Evolutionary conservation across 2,888 invertebrate species (phyloP), one percentile per base, ranked within the genome.

Genomic region (Hemistola chrysoprasaria): DNA sequence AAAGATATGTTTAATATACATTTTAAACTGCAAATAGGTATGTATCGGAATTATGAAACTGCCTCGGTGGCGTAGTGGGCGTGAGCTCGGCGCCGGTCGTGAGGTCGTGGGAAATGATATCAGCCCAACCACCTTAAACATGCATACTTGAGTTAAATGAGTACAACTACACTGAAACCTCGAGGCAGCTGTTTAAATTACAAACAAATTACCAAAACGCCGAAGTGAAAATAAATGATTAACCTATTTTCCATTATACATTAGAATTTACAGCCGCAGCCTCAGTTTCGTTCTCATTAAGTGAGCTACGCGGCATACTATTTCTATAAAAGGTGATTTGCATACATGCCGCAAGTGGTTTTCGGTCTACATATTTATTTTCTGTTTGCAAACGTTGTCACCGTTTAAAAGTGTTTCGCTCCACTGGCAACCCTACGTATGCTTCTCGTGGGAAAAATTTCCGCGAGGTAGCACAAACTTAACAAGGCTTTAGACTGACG

Each of bases 391-490:
- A 53, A 53, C 39, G 53, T 41, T 45, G 36, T 39, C 44, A 29
- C 47, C 31, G 43, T 48, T 44, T 49, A 55, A 50, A 53, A 50
- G 35, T 47, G 46, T 54, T 56, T 34, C 25, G 29, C 34, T 34
- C 20, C 21, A 35, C 41, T 55, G 55, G 39, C 56, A 62, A 38
- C 63, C 60, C 54, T 61, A 47, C 47, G 50, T 43, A n/a, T n/a
- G 47, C 46, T 48, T 44, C 52, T 56, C 46, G 54, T 49, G 53
- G 47, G 50, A 61, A 60, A 56, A 58, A 52, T 74, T 78, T 75
- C 75, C 73, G 56, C 69, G 47, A 71, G 72, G 60, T 38, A 66
- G 72, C 71, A 73, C 76, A 73, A 66, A 78, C 75, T 76, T 78
- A 78, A 78, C 78, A 73, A 78, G 73, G 57, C 66, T 66, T 59